Conservation (phyloP, 2,797 vertebrate genomes). For the Enteromius thamalakanensis region DNA sequence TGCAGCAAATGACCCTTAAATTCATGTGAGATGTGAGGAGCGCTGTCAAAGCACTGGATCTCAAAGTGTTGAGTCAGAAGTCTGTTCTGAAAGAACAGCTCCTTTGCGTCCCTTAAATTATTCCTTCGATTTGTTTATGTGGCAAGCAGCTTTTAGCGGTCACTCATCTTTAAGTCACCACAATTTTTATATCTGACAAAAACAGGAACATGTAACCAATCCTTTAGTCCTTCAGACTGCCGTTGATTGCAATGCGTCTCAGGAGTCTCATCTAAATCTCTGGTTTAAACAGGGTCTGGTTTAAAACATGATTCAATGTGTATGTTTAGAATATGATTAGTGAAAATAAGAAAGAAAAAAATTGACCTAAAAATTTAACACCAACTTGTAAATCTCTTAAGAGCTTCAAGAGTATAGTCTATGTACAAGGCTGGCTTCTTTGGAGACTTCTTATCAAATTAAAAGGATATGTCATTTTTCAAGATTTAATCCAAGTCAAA, state of each 20-base stretch:
- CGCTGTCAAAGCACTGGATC: constrained; percentile 12
- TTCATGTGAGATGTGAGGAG: neutral
- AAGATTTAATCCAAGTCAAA: neutral
- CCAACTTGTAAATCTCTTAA: neutral
- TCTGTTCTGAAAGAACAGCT: constrained; percentile 14
- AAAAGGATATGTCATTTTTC: neutral
- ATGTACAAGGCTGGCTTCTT: neutral
- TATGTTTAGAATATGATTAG: neutral
- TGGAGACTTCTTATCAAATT: neutral
- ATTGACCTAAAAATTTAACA: no score
- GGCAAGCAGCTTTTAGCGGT: constrained; percentile 21
- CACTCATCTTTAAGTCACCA: constrained; percentile 27
- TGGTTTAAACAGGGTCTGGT: neutral
- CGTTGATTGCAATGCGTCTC: neutral
- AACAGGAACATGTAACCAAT: constrained; percentile 2
- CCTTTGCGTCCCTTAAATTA: constrained; percentile 14
- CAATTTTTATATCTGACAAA: constrained; percentile 24
- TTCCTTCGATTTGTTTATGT: constrained; percentile 19
- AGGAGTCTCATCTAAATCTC: neutral
- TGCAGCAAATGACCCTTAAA: constrained; percentile 16
- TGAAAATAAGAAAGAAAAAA: neutral
- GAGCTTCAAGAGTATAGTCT: neutral
- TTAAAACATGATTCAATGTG: neutral
- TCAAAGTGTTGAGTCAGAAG: constrained; percentile 40
- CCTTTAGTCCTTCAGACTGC: neutral